These are phyloP conservation scores for Drosophila demipolita DNA, from an alignment of 2,888 invertebrate species.

Conservation along the genomic window DNA sequence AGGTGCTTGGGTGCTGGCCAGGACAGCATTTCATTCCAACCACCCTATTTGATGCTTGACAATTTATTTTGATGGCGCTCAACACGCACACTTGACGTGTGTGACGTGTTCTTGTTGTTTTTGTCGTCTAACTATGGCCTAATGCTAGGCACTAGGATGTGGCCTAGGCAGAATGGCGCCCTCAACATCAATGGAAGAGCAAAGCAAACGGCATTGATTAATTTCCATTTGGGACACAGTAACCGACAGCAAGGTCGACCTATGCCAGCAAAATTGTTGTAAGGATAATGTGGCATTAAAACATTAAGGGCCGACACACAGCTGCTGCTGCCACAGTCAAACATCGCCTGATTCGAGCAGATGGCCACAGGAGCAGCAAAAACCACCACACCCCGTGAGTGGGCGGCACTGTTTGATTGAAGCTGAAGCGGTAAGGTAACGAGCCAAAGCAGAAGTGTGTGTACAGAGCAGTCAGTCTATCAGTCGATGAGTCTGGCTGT, in stretches of 20 bases:
- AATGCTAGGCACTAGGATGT: slow-evolving; percentile 35
- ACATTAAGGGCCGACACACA: slow-evolving; percentile 60
- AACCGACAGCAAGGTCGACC: slow-evolving; percentile 60
- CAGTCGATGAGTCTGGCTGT: slow-evolving; percentile 31
- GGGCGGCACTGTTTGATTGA: slow-evolving; percentile 25
- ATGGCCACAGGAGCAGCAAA: background rate
- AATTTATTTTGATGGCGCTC: slow-evolving; percentile 74
- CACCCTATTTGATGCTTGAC: slow-evolving; percentile 69
- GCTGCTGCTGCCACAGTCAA: slow-evolving; percentile 16
- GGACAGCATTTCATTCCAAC: slow-evolving; percentile 34
- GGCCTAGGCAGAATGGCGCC: slow-evolving; percentile 41
- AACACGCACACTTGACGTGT: slow-evolving; percentile 59
- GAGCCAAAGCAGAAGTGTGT: slow-evolving; percentile 36
- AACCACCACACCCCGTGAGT: background rate
- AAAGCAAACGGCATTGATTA: slow-evolving; percentile 74
- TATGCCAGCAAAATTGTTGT: slow-evolving; percentile 66
- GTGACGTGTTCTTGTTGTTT: slow-evolving; percentile 8
- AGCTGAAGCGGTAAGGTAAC: slow-evolving; percentile 39
- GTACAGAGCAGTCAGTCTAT: slow-evolving; percentile 35
- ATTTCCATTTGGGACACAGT: slow-evolving; percentile 65
- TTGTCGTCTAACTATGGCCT: slow-evolving; percentile 39
- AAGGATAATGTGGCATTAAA: slow-evolving; percentile 75
- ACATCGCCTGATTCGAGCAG: slow-evolving; percentile 2
- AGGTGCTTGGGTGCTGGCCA: slow-evolving; percentile 35
- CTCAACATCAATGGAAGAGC: slow-evolving; percentile 52